A percentile compares a stretch with the other conserved stretches of the same genome.
Evolutionary conservation across 2,797 vertebrate species (phyloP).

Genomic region (Pangasius djambal): DNA sequence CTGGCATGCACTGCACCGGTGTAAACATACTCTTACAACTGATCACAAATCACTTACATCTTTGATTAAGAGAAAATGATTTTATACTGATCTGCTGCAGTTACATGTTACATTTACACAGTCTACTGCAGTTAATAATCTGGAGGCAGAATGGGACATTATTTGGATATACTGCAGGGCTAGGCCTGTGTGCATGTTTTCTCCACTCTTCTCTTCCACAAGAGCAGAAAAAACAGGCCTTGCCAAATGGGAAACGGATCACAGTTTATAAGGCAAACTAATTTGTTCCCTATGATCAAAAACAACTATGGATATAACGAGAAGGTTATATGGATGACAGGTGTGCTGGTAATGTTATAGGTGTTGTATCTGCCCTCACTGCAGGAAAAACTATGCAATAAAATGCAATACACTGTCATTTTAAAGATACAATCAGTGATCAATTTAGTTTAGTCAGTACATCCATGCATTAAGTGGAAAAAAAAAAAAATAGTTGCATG

Average conservation of each 20-base stretch:
- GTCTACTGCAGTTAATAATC: constrained; percentile 63
- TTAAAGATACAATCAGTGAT: background rate
- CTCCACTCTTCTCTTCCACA: constrained; percentile 35
- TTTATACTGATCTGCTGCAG: background rate
- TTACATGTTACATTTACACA: constrained; percentile 10
- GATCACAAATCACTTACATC: background rate
- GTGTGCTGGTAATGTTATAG: background rate
- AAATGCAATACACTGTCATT: background rate
- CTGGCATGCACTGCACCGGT: background rate
- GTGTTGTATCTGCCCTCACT: background rate
- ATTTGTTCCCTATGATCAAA: background rate
- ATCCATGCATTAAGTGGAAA: background rate
- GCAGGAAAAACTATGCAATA: background rate
- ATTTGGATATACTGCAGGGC: constrained; percentile 43
- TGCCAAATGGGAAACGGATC: background rate
- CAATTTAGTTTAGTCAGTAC: background rate
- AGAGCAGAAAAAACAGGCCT: constrained; percentile 73
- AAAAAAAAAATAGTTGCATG: background rate
- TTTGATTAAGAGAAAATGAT: background rate
- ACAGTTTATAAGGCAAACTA: background rate
- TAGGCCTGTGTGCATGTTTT: constrained; percentile 66
- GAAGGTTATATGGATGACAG: background rate
- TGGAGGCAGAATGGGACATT: constrained; percentile 47
- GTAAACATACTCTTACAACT: background rate
- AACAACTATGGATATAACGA: background rate